phyloP scores from a whole-genome alignment of 2,797 vertebrate species.

The Chelonia mydas region DNA sequence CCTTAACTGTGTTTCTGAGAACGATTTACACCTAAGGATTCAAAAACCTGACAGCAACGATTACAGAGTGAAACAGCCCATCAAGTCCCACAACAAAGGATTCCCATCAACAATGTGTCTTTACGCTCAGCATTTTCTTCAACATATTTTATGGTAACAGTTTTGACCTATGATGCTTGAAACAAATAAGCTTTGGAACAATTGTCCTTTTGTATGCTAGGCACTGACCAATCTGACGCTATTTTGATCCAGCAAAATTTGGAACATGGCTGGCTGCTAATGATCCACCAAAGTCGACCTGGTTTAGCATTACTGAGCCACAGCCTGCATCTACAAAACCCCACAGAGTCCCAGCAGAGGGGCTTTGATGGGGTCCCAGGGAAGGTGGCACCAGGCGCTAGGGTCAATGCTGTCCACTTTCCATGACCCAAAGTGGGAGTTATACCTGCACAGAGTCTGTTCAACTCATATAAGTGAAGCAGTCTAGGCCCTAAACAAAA shows the following conservation, averaged over 20 bases:
- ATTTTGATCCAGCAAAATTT: background rate
- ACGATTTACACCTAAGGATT: background rate
- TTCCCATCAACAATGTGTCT: background rate
- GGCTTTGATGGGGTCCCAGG: background rate
- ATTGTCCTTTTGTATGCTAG: background rate
- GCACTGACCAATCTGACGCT: background rate
- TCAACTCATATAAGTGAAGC: background rate
- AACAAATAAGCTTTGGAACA: background rate
- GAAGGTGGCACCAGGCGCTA: background rate
- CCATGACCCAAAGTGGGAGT: background rate
- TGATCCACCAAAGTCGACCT: background rate
- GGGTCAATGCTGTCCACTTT: background rate
- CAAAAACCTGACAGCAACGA: background rate
- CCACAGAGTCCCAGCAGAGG: background rate
- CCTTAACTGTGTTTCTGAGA: background rate
- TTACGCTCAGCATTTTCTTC: background rate
- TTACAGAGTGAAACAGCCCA: background rate
- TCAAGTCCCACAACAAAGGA: background rate
- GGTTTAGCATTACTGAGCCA: background rate
- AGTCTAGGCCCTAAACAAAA: background rate
- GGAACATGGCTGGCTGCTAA: background rate
- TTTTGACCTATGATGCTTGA: background rate
- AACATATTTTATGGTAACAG: background rate
- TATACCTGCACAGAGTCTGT: background rate
- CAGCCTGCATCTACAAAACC: background rate